These are phyloP conservation scores for Tenthredo mesomela DNA, from an alignment of 2,888 invertebrate genomes.

Conservation along the genomic window DNA sequence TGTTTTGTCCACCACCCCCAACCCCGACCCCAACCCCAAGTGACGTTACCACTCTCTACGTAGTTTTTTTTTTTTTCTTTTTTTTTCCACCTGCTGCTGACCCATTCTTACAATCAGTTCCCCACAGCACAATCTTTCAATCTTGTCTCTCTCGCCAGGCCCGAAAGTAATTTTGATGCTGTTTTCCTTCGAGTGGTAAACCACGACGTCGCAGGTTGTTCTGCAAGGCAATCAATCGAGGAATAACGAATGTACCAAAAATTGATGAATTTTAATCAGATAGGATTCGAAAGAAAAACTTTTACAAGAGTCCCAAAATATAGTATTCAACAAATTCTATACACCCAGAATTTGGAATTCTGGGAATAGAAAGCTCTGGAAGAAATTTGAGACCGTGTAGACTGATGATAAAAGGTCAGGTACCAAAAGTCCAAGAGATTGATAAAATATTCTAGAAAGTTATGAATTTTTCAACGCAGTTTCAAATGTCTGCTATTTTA, in stretches of 20 bases:
- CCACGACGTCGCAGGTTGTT: neutral
- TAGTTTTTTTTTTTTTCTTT: neutral
- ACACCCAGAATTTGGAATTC: neutral
- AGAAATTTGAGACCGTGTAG: neutral
- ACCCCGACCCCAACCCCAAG: neutral
- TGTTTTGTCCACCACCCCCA: slow-evolving; percentile 39
- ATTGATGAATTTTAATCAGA: too few relatives aligned
- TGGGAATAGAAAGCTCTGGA: neutral
- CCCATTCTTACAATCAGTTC: slow-evolving; percentile 27
- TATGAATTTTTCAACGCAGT: neutral
- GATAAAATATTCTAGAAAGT: neutral
- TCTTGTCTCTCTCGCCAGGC: neutral
- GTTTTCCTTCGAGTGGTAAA: neutral
- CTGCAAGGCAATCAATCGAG: neutral
- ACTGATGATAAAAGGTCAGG: slow-evolving; percentile 3
- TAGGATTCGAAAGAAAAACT: too few relatives aligned
- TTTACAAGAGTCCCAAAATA: too few relatives aligned
- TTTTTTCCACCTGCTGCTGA: slow-evolving; percentile 41
- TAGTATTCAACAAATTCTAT: too few relatives aligned
- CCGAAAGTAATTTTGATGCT: neutral
- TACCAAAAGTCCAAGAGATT: neutral
- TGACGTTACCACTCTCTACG: neutral
- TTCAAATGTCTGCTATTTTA: neutral
- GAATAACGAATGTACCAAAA: neutral
- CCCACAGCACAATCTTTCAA: neutral